Evolutionary conservation across 2,888 invertebrate species (phyloP).

Genomic region (Tipula vernalis): DNA sequence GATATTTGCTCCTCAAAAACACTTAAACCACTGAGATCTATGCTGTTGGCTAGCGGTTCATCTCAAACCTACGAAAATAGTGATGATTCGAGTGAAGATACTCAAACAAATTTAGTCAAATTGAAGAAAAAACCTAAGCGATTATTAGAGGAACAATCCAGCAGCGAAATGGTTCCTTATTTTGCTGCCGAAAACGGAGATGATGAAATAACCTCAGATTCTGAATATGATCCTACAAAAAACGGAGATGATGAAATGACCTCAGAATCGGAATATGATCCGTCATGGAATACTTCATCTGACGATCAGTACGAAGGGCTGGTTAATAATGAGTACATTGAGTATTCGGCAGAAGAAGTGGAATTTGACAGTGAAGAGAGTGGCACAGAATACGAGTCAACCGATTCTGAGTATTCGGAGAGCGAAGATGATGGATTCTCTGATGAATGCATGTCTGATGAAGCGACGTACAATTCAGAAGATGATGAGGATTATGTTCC

Average conservation of each 20-base stretch:
- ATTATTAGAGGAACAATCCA: neutral
- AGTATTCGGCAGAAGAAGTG: neutral
- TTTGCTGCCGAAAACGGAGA: neutral
- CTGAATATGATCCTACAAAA: neutral
- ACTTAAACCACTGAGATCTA: neutral
- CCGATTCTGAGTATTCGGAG: neutral
- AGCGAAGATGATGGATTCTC: neutral
- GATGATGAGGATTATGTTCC: constrained; percentile 6
- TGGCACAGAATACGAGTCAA: neutral
- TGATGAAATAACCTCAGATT: neutral
- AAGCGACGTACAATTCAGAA: neutral
- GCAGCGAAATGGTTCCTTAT: neutral
- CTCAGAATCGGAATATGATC: neutral
- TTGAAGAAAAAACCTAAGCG: neutral
- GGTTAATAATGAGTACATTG: neutral
- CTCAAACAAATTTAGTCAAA: neutral
- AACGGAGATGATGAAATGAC: neutral
- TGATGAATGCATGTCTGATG: neutral
- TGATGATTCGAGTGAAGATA: neutral
- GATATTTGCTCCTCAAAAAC: neutral
- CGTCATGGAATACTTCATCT: neutral
- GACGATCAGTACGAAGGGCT: neutral
- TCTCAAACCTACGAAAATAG: neutral
- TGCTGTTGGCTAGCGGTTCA: neutral
- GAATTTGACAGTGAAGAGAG: neutral